phyloP scores from a whole-genome alignment of 2,888 invertebrate species.

The Parasteatoda lunata region DNA sequence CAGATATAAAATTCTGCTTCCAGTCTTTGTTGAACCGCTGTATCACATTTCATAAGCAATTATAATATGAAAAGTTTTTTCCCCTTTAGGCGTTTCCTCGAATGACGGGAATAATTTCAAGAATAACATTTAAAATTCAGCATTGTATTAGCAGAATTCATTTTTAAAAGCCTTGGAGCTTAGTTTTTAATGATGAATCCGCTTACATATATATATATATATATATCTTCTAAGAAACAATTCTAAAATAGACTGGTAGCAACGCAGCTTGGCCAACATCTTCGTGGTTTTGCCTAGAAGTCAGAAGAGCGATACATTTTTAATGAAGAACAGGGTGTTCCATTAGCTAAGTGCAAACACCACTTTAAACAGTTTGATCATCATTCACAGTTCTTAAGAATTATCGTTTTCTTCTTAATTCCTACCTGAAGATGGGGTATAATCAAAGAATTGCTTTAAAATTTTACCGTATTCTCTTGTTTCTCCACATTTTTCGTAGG shows the following conservation, averaged over 20 bases:
- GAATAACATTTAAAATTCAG: slow-evolving; percentile 58
- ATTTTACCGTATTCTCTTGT: slow-evolving; percentile 1
- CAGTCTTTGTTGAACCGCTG: neutral
- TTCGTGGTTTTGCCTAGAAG: slow-evolving; percentile 48
- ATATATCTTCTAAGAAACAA: too few species aligned
- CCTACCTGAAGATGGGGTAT: slow-evolving; percentile 36
- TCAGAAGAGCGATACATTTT: slow-evolving; percentile 56
- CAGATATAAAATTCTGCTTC: neutral
- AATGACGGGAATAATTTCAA: slow-evolving; percentile 15
- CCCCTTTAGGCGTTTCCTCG: neutral
- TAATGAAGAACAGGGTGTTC: slow-evolving; percentile 50
- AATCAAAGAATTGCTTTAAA: slow-evolving; percentile 53
- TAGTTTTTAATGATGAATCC: slow-evolving; percentile 47
- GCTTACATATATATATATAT: neutral
- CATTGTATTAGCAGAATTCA: slow-evolving; percentile 37
- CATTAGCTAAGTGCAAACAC: slow-evolving; percentile 64
- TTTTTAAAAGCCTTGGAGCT: slow-evolving; percentile 53
- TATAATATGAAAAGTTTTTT: slow-evolving; percentile 48
- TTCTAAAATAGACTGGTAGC: neutral
- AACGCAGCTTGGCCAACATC: slow-evolving; percentile 8
- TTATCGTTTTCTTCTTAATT: slow-evolving; percentile 27
- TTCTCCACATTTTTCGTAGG: neutral
- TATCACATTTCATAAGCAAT: slow-evolving; percentile 46
- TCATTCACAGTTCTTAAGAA: slow-evolving; percentile 27
- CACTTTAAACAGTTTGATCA: slow-evolving; percentile 53